Conservation (phyloP, 2,797 vertebrate genomes). For the Garrulus glandarius region DNA sequence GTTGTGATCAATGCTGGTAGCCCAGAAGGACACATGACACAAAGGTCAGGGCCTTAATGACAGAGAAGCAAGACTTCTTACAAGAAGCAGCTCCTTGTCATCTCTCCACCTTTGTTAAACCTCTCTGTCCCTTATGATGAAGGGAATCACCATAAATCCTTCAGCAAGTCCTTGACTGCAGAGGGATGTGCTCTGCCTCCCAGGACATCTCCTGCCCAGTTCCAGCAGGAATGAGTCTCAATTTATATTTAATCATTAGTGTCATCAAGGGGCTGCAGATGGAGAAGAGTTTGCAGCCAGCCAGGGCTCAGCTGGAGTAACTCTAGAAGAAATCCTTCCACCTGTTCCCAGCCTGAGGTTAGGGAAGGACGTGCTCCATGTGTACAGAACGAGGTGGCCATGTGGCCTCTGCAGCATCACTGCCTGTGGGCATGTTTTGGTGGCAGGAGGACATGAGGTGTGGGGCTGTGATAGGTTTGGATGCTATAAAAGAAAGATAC, state of each 20-base stretch:
- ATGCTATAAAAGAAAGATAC: neutral
- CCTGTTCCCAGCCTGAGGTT: conserved; percentile 30
- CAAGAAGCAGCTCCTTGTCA: neutral
- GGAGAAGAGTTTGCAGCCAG: conserved; percentile 1
- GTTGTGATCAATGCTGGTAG: neutral
- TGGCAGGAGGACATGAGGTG: neutral
- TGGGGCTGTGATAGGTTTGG: neutral
- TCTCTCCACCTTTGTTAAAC: neutral
- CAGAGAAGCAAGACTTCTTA: neutral
- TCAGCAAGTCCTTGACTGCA: neutral
- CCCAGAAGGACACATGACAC: neutral
- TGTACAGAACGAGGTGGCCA: fast-evolving
- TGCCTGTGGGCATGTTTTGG: fast-evolving
- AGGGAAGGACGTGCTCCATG: neutral
- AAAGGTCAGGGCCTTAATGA: neutral
- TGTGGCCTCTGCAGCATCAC: neutral
- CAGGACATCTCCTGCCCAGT: neutral
- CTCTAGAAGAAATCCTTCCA: conserved; percentile 36
- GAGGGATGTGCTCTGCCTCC: neutral
- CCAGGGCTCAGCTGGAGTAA: conserved; percentile 40
- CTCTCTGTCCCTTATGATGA: neutral
- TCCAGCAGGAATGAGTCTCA: neutral
- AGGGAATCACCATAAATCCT: neutral
- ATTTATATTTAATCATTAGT: neutral
- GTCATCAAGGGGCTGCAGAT: neutral